A percentile compares a stretch with the other conserved stretches of the same genome.
Conservation (phyloP, 2,113 vertebrate genomes). For the Hemichromis elongatus region DNA sequence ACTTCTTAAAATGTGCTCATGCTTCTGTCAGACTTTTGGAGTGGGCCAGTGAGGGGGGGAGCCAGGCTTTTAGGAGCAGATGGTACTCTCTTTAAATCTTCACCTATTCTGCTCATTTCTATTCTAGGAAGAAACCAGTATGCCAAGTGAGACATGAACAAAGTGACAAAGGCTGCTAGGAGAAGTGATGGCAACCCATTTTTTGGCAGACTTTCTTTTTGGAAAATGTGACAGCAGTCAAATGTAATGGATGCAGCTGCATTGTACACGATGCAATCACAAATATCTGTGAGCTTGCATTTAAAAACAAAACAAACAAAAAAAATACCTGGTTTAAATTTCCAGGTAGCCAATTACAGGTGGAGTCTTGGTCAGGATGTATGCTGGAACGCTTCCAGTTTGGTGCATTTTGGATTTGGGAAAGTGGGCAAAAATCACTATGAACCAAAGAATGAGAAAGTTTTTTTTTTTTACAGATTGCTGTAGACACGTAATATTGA, state of each 20-base stretch:
- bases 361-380: neutral
- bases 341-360: fast-evolving
- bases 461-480: neutral
- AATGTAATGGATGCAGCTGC: neutral
- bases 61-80: neutral
- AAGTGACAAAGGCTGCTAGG: neutral
- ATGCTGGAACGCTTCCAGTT: neutral
- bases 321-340: neutral
- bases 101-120: neutral
- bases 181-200: neutral
- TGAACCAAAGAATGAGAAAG: neutral
- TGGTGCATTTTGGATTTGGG: neutral
- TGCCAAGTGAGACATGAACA: neutral
- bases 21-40: conserved; percentile 30
- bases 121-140: neutral
- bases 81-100: neutral
- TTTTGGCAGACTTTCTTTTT: neutral
- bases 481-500: neutral
- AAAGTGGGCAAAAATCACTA: fast-evolving
- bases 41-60: neutral
- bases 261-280: neutral
- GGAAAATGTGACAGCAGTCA: neutral
- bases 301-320: neutral
- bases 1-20: conserved; percentile 7
- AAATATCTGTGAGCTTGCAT: neutral